A percentile compares a stretch with the other conserved stretches of the same genome.
These are phyloP conservation scores for Pomacea canaliculata DNA, from an alignment of 2,888 invertebrate species.

Conservation along the genomic window DNA sequence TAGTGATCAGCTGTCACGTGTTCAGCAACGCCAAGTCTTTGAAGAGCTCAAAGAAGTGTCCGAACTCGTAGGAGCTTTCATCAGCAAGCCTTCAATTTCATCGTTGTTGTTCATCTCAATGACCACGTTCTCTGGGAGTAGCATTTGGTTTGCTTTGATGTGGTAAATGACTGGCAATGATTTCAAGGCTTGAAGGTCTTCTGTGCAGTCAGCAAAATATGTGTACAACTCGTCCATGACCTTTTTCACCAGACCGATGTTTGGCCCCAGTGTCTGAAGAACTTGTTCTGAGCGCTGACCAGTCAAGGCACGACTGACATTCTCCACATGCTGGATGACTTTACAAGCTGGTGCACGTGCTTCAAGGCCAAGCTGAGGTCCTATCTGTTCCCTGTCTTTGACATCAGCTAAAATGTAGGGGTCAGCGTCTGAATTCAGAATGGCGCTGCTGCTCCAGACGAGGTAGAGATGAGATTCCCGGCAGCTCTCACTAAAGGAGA, in stretches of 20 bases:
- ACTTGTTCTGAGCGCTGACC: slow-evolving; percentile 4
- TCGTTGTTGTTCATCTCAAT: slow-evolving; percentile 28
- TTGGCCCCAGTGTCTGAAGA: background rate
- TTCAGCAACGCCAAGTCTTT: slow-evolving; percentile 40
- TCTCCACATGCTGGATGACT: background rate
- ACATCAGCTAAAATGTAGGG: background rate
- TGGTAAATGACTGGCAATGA: slow-evolving; percentile 10
- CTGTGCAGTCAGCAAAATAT: background rate
- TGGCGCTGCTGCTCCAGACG: slow-evolving; percentile 10
- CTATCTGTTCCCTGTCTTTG: background rate
- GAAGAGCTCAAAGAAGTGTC: slow-evolving; percentile 41
- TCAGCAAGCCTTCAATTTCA: slow-evolving; percentile 47
- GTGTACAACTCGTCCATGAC: slow-evolving; percentile 12
- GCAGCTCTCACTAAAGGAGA: slow-evolving; percentile 2
- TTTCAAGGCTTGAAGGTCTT: background rate
- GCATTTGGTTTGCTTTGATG: slow-evolving; percentile 1
- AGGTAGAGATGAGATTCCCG: background rate
- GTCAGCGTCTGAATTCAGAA: background rate
- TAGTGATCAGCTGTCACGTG: slow-evolving; percentile 39
- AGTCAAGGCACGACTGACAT: background rate
- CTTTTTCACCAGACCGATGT: background rate
- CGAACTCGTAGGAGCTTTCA: slow-evolving; percentile 38
- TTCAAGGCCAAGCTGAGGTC: background rate
- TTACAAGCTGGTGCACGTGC: background rate
- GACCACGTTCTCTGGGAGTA: slow-evolving; percentile 36